phyloP scores from a whole-genome alignment of 2,797 vertebrate genomes.

The Falco novaeseelandiae region DNA sequence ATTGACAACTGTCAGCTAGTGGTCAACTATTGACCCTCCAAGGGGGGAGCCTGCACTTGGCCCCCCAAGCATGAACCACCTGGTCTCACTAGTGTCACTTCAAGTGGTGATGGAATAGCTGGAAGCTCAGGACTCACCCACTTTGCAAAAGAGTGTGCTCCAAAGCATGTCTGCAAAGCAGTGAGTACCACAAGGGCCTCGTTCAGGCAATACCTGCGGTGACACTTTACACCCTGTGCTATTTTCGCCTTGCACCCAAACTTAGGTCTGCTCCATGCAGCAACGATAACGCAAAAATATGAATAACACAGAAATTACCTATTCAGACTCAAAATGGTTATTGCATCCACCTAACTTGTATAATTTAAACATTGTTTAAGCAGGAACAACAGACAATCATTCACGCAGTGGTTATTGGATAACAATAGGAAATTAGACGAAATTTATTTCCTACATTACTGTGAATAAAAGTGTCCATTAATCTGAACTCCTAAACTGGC shows the following conservation, averaged over 20 bases:
- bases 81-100: not conserved
- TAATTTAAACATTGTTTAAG: not conserved
- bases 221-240: not conserved
- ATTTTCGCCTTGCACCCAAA: not conserved
- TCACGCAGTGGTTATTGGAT: not conserved
- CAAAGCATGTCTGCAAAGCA: not conserved
- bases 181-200: not conserved
- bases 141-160: not conserved
- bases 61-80: not conserved
- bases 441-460: not conserved
- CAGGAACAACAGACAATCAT: not conserved
- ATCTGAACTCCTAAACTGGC: not conserved
- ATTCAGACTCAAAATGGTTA: not conserved
- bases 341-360: not conserved
- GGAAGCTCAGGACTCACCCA: not conserved
- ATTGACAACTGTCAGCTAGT: accelerated
- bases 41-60: accelerated
- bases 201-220: not conserved
- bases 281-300: not conserved
- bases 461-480: not conserved
- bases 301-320: not conserved
- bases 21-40: not conserved
- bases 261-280: not conserved
- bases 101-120: not conserved
- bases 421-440: slow-evolving; percentile 18